Percentiles rank a stretch among this genome's conserved stretches.
Evolutionary conservation across 2,113 vertebrate species (phyloP).

Genomic region (Onychostruthus taczanowskii): DNA sequence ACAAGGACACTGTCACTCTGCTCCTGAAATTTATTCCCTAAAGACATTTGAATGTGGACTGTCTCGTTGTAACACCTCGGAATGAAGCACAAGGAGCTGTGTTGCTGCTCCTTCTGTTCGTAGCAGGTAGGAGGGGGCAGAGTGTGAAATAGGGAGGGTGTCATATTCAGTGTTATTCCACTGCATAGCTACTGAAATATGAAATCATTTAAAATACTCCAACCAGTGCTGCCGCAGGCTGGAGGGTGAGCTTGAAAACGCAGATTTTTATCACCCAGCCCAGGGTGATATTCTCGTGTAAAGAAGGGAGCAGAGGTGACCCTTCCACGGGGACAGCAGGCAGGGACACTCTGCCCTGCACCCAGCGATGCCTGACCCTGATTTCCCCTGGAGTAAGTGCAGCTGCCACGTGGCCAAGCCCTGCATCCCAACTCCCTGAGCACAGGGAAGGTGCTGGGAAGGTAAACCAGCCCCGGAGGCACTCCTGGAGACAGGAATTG

Average conservation of each 20-base stretch:
- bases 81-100: background rate
- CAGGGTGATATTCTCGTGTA: background rate
- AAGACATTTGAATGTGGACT: background rate
- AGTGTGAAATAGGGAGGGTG: background rate
- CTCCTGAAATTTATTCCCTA: background rate
- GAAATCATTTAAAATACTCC: background rate
- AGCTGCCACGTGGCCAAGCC: background rate
- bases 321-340: accelerated
- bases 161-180: background rate
- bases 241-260: background rate
- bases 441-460: accelerated
- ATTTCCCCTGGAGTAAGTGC: background rate
- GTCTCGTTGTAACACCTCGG: background rate
- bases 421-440: background rate
- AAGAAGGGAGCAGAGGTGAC: background rate
- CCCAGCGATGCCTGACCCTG: background rate
- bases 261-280: background rate
- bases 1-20: accelerated
- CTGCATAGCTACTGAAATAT: background rate
- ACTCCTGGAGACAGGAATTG: background rate
- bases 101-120: background rate
- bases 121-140: background rate
- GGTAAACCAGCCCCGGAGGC: background rate
- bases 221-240: background rate
- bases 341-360: background rate